Evolutionary conservation across 2,888 invertebrate genomes (phyloP), one percentile per base, ranked within the genome.

Genomic region (Crocallis elinguaria): DNA sequence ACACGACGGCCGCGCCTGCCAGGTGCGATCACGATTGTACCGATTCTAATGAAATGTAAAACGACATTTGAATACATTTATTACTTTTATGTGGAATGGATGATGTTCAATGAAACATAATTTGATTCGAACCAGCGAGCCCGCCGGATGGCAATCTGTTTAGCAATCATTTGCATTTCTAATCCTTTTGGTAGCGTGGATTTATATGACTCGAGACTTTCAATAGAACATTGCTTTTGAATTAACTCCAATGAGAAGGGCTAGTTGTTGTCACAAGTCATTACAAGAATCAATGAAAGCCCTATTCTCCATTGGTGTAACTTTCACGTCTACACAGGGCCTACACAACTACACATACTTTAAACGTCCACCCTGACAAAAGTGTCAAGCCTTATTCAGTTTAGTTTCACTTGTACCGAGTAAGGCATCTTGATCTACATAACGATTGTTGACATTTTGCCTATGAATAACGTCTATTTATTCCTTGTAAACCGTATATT

Each of bases 11-110:
- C 61, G 53, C 58, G 61, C 64, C 56, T 57, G 71, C 79, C 84
- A 82, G 82, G 84, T 85, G 85, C 76, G 66, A 79, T 77, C 79
- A 77, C 75, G 75, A 75, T 69, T 67, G 62, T 45, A 67, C 35
- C 44, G 51, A 56, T 57, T 58, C 58, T 63, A 60, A 63, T 58
- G 58, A 57, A 63, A 63, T 49, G 48, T 29, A 35, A 25, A 67
- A 71, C 69, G 64, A 65, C 62, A 49, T 55, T 51, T 50, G 45
- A 71, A 64, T 70, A 69, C 69, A 64, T 67, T 65, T 67, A 63
- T 64, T 64, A 58, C 63, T 64, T 69, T 66, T 69, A 66, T 52
- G 48, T 42, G 46, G 42, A 46, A 38, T 14, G 44, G n/a, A 13
- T 49, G 17, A 13, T 51, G 23, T 30, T 46, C 29, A 37, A 41